These are phyloP conservation scores for Suillia variegata DNA, from an alignment of 2,888 invertebrate genomes.

Conservation along the genomic window DNA sequence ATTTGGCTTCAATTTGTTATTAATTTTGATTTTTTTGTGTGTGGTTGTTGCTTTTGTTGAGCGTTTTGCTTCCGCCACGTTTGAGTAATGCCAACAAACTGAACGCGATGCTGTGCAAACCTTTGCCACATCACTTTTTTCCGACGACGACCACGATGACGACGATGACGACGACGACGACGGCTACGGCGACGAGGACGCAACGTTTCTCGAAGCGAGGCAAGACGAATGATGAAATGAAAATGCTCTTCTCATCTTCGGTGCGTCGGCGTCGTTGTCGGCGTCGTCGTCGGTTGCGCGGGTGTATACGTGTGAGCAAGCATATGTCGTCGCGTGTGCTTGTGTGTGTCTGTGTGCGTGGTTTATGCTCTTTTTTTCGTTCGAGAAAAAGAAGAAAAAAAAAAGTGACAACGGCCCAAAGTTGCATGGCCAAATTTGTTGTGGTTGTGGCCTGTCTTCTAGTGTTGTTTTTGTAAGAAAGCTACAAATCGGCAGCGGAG, in stretches of 20 bases:
- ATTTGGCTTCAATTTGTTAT: constrained; percentile 17
- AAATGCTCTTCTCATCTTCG: constrained; percentile 11
- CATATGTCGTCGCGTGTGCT: background rate
- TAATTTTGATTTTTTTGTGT: constrained; percentile 10
- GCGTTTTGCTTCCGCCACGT: constrained; percentile 47
- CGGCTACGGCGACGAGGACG: background rate
- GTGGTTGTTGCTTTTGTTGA: constrained; percentile 12
- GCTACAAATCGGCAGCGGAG: too few relatives aligned
- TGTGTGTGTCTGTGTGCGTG: background rate
- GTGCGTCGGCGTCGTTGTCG: constrained; percentile 13
- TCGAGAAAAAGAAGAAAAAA: too few relatives aligned
- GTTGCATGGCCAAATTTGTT: too few relatives aligned
- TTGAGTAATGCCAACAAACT: constrained; percentile 55
- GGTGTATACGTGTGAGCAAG: background rate
- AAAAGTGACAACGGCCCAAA: background rate
- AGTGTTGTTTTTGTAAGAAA: background rate
- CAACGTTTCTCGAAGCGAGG: background rate
- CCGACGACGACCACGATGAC: background rate
- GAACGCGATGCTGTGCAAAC: constrained; percentile 27
- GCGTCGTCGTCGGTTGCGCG: background rate
- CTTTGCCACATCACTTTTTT: background rate
- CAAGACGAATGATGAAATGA: background rate
- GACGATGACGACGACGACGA: background rate
- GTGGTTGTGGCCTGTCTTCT: too few relatives aligned
- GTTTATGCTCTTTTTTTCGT: too few relatives aligned